Base-by-base conservation (phyloP, 2,113 vertebrate species). In the Anguilla japonica region DNA sequence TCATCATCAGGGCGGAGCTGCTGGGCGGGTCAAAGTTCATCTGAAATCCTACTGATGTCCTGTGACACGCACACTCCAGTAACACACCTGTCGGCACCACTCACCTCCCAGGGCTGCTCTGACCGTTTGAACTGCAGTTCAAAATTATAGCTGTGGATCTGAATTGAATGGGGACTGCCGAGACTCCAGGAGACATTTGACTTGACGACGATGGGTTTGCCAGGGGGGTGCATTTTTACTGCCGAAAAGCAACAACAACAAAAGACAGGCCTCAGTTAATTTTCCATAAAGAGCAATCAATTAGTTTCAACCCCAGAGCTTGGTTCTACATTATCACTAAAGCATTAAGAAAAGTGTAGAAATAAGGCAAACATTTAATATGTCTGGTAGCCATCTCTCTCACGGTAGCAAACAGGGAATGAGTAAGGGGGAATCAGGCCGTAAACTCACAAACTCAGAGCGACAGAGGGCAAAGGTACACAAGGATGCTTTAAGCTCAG, bases 191-290 rank as follows among this genome's bases (percentile, higher is more conserved):
- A 88, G 60, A 95, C 75, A 79, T 7, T 60, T 5, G 84, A 91
- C 7, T 83, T 84, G 0, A 84, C 90, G 22, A 67, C 78, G 0
- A 26, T 85, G 1, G 91, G 93, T 71, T 41, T 71, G 5, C 84
- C 85, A 16, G 94, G 94, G 40, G 93, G 89, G 83, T 90, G 87
- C 89, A 95, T 86, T 89, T 94, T 93, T 81, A 96, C 95, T 96
- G 91, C 39, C 26, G 83, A 46, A 81, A 83, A 81, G 53, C 41
- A 88, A 43, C 84, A 43, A 71, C 0, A 63, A 22, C 71, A 0
- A 26, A 34, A 82, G 16, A 84, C 11, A 63, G 81, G 16, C 84
- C 39, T 86, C 16, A 71, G 18, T 71, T 3, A 86, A 18, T 53
- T 29, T 41, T 29, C 86, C 34, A 40, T 5, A 43, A 34, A 34